These are phyloP conservation scores for Sebastes diaconus DNA, from an alignment of 2,797 vertebrate species.

Conservation along the genomic window DNA sequence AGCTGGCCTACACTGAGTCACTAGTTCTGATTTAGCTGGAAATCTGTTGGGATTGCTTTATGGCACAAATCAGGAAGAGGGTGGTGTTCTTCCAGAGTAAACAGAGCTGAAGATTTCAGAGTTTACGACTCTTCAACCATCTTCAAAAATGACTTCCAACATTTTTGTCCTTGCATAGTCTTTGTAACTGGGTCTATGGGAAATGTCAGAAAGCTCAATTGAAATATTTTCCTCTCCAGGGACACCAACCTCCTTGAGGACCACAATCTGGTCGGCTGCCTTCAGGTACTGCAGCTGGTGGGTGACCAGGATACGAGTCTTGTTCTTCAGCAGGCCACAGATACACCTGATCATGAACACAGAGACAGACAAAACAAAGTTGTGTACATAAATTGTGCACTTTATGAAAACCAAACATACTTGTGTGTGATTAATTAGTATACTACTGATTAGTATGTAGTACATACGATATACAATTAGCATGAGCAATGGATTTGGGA, in stretches of 20 bases:
- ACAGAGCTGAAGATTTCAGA: background rate
- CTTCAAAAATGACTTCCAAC: background rate
- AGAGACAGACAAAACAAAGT: background rate
- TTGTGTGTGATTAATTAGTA: too few species aligned
- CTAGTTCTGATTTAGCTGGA: too few species aligned
- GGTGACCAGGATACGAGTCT: conserved; percentile 90
- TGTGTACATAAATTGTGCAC: background rate
- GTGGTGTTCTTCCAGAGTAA: background rate
- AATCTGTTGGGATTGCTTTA: too few species aligned
- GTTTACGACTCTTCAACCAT: background rate
- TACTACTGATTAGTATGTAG: background rate
- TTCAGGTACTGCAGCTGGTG: conserved; percentile 93
- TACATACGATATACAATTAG: background rate
- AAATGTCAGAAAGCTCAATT: background rate
- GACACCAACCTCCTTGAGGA: conserved; percentile 85
- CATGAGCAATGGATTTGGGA: too few species aligned
- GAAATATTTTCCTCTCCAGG: background rate
- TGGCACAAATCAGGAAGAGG: background rate
- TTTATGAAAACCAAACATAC: background rate
- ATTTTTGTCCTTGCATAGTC: background rate
- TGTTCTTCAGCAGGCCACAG: conserved; percentile 89
- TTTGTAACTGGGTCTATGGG: background rate
- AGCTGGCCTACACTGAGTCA: background rate
- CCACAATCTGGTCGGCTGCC: conserved; percentile 88
- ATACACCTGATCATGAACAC: conserved; percentile 84